Conservation (phyloP, 2,888 invertebrate genomes). For the Ischnus inquisitorius region DNA sequence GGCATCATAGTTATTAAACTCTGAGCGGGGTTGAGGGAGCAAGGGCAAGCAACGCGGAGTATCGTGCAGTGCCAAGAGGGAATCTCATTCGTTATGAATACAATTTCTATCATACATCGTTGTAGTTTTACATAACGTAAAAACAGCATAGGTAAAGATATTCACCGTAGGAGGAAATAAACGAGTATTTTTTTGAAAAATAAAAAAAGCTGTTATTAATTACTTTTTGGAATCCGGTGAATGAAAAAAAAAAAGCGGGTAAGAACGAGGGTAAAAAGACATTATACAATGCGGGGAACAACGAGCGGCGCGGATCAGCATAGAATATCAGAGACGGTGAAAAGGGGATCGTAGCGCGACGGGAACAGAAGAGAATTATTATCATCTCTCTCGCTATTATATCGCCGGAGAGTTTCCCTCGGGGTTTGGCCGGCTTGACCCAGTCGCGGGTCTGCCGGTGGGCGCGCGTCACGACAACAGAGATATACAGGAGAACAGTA, state of each 20-base stretch:
- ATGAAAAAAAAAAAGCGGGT: background rate
- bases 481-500: constrained; percentile 32
- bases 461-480: constrained; percentile 6
- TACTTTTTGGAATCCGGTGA: background rate
- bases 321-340: constrained; percentile 1
- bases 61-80: no score
- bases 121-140: no score
- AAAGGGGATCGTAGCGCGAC: constrained; percentile 7
- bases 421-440: constrained; percentile 52
- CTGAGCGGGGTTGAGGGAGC: no score
- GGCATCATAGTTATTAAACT: no score
- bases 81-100: no score
- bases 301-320: constrained; percentile 2
- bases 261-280: background rate
- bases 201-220: background rate
- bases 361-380: constrained; percentile 37
- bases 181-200: no score
- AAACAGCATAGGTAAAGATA: no score
- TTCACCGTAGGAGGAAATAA: no score
- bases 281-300: constrained; percentile 4
- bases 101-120: no score
- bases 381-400: constrained; percentile 44
- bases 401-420: constrained; percentile 26
- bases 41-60: no score
- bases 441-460: constrained; percentile 44